Base-by-base conservation (phyloP, 2,797 vertebrate species). In the Cebuella pygmaea region DNA sequence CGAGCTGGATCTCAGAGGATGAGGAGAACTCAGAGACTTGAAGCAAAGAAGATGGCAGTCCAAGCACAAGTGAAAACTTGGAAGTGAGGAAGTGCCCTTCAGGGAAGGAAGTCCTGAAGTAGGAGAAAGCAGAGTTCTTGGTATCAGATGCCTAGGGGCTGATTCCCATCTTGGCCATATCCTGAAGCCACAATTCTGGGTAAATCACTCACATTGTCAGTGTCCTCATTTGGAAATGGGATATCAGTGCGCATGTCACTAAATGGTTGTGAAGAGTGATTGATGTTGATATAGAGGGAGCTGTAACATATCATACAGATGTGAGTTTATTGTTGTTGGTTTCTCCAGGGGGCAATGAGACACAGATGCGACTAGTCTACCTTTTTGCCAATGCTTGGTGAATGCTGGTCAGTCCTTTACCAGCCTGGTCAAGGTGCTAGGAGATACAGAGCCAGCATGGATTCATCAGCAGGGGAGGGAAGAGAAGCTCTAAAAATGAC, bases 381-480 rank as follows among this genome's bases (percentile, higher is more conserved):
- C 24, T 80, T 14, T 75, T 46, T 88, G 39, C 52, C 30, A 79
- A 6, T 33, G 30, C 33, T 74, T 74, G 61, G 81, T 33, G 57
- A 70, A 30, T 7, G 2, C 20, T 78, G 46, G n/a, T 39, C 41
- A 41, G 20, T 22, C 36, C 26, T 57, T 12, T 19, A 22, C 75
- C 57, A 83, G 20, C 17, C 20, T 36, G 26, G 15, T 36, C 36
- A 86, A 36, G 20, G 15, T 13, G 30, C 48, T 4, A 50, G 50
- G 79, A 86, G 75, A 84, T 72, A 15, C 1, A 39, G 64, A 76
- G 33, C 48, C 87, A 50, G 27, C 41, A 27, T 4, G 48, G 14
- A 67, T 79, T 72, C 82, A 26, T 61, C n/a, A 93, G 85, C 52
- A 72, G 81, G 36, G 17, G 15, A 95, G 81, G 80, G 48, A 79